Evolutionary conservation across 2,888 invertebrate species (phyloP).

Genomic region (Pycnomerus fuliginosus): DNA sequence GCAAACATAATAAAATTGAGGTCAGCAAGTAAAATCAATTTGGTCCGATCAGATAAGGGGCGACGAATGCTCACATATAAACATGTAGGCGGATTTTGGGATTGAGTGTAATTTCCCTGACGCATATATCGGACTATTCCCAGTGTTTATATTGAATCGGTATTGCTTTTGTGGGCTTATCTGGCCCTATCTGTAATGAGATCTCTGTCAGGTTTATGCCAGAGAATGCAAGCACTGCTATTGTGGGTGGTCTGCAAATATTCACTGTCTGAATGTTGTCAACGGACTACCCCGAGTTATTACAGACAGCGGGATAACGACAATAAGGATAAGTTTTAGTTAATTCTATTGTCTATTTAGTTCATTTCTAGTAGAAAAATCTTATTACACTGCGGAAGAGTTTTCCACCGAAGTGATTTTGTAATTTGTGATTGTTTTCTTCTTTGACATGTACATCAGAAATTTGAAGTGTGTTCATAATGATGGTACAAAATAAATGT

Average conservation of each 20-base stretch:
- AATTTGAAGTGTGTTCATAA: too few relatives aligned
- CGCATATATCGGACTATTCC: constrained; percentile 46
- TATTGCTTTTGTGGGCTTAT: constrained; percentile 54
- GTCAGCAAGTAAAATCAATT: constrained; percentile 52
- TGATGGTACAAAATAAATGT: too few relatives aligned
- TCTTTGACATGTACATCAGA: too few relatives aligned
- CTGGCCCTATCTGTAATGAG: constrained; percentile 55
- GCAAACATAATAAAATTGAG: constrained; percentile 38
- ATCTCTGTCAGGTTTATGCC: constrained; percentile 47
- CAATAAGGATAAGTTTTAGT: too few relatives aligned
- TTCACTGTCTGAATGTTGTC: neutral
- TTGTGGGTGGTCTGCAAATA: constrained; percentile 35
- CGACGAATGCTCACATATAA: constrained; percentile 43
- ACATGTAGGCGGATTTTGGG: constrained; percentile 52
- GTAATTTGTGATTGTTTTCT: too few relatives aligned
- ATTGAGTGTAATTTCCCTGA: constrained; percentile 48
- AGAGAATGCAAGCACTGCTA: constrained; percentile 22
- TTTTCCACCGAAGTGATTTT: too few relatives aligned
- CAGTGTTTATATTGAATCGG: constrained; percentile 53
- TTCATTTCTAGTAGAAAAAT: too few relatives aligned
- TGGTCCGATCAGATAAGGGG: constrained; percentile 48
- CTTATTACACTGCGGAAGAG: too few relatives aligned
- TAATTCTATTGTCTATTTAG: too few relatives aligned
- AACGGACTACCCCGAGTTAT: too few relatives aligned
- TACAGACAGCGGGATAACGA: too few relatives aligned